phyloP scores from a whole-genome alignment of 2,797 vertebrate genomes.

The Epinephelus coioides region DNA sequence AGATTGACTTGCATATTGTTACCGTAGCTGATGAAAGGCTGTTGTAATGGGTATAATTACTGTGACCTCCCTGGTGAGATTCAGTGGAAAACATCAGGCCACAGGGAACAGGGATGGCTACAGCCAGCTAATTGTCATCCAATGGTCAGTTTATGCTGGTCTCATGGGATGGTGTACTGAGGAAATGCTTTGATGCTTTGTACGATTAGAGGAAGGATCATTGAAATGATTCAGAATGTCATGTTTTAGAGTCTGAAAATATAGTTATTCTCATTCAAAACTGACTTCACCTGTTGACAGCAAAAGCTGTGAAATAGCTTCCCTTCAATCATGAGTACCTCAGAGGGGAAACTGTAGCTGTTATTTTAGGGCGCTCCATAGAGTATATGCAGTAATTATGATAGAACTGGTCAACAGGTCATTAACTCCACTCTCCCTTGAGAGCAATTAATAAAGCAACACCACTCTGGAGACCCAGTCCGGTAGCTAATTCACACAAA shows the following conservation, averaged over 20 bases:
- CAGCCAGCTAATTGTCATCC: slow-evolving; percentile 37
- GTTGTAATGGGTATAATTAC: slow-evolving; percentile 11
- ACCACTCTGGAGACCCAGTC: slow-evolving; percentile 19
- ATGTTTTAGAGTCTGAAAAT: neutral
- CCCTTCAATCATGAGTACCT: slow-evolving; percentile 14
- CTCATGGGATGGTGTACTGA: slow-evolving; percentile 7
- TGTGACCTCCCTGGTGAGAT: slow-evolving; percentile 2
- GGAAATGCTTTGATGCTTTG: slow-evolving; percentile 1
- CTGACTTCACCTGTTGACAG: neutral
- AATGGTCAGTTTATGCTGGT: slow-evolving; percentile 4
- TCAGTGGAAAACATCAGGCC: slow-evolving; percentile 23
- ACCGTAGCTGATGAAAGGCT: slow-evolving; percentile 4
- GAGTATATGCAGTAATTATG: slow-evolving; percentile 24
- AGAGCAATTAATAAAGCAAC: slow-evolving; percentile 52
- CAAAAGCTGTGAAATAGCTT: neutral
- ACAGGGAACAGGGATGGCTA: slow-evolving; percentile 8
- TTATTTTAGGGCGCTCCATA: slow-evolving; percentile 23
- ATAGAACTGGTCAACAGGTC: slow-evolving; percentile 49
- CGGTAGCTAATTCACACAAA: slow-evolving; percentile 2
- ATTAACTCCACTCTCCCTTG: slow-evolving; percentile 49
- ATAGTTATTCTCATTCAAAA: neutral
- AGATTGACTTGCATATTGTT: slow-evolving; percentile 6
- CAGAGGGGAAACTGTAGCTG: slow-evolving; percentile 11
- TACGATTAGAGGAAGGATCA: neutral
- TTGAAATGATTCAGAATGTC: neutral